phyloP scores from a whole-genome alignment of 2,888 invertebrate species.

The Deladenus siricidicola region DNA sequence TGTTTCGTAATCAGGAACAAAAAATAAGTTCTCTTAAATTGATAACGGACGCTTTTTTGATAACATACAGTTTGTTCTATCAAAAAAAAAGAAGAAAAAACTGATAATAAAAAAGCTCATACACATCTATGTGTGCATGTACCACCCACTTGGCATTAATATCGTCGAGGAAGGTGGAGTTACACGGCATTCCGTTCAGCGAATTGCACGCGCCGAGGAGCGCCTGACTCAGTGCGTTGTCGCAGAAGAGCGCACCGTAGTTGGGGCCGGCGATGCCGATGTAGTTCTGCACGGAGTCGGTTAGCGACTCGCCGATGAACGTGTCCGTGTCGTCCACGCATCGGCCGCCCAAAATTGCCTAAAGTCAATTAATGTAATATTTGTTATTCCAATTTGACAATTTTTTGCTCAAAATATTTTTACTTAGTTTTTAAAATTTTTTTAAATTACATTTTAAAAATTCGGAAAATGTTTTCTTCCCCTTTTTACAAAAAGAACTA shows the following conservation, averaged over 20 bases:
- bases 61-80: too few species aligned
- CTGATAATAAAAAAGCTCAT: not conserved
- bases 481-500: too few species aligned
- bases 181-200: slow-evolving; percentile 39
- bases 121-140: not conserved
- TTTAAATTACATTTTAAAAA: not conserved
- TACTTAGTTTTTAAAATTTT: not conserved
- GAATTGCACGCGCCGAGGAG: slow-evolving; percentile 41
- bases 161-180: slow-evolving; percentile 34
- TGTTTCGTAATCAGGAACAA: not conserved
- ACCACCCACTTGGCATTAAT: slow-evolving; percentile 32
- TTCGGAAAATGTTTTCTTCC: too few species aligned
- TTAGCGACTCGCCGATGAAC: slow-evolving; percentile 35
- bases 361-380: too few species aligned
- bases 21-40: too few species aligned
- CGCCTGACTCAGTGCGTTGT: not conserved
- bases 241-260: slow-evolving; percentile 37
- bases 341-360: slow-evolving; percentile 27
- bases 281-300: slow-evolving; percentile 38
- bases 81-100: too few species aligned
- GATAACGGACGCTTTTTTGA: too few species aligned
- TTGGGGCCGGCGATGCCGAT: slow-evolving; percentile 39
- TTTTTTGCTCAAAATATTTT: too few species aligned
- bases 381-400: too few species aligned
- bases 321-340: slow-evolving; percentile 44